Evolutionary conservation across 2,797 vertebrate species (phyloP).

Genomic region (Ptychadena robeensis): DNA sequence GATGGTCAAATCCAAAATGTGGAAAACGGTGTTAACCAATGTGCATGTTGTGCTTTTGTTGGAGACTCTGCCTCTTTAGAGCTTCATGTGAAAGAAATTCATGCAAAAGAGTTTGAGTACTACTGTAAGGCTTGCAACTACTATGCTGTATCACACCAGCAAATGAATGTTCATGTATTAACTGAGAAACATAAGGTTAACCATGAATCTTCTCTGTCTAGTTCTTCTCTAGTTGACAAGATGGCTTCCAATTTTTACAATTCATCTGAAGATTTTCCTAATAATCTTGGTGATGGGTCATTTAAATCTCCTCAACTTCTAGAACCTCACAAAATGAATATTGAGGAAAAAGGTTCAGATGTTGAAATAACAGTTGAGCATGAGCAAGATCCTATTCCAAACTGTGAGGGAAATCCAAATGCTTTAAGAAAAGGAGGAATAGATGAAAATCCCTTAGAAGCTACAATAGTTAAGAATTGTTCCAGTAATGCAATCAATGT

Average conservation of each 20-base stretch:
- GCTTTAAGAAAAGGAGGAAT: conserved; percentile 12
- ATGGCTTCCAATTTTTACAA: conserved; percentile 44
- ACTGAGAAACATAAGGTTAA: conserved; percentile 94
- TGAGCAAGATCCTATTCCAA: conserved; percentile 47
- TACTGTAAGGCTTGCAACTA: conserved; percentile 95
- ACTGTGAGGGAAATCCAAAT: conserved; percentile 29
- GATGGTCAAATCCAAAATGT: conserved; percentile 32
- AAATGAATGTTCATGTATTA: conserved; percentile 91
- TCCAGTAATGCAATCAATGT: conserved; percentile 53
- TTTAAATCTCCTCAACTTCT: too few relatives aligned
- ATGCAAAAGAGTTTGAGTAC: conserved; percentile 92
- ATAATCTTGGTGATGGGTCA: conserved; percentile 63
- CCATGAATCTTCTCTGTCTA: conserved; percentile 79
- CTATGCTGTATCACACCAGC: conserved; percentile 89
- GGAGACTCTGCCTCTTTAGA: conserved; percentile 88
- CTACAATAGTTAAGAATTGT: conserved; percentile 15
- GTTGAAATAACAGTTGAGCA: conserved; percentile 46
- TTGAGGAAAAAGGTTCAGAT: conserved; percentile 33
- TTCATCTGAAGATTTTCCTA: conserved; percentile 23
- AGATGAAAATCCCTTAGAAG: conserved; percentile 21
- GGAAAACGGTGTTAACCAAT: conserved; percentile 71
- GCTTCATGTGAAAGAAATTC: conserved; percentile 89
- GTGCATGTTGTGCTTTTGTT: conserved; percentile 84
- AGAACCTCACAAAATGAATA: background rate
- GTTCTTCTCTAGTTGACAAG: conserved; percentile 62